Percentiles rank a stretch among this genome's conserved stretches.
Conservation (phyloP, 53 echinoderm and acorn worm genomes). For the Echinarachnius parma region DNA sequence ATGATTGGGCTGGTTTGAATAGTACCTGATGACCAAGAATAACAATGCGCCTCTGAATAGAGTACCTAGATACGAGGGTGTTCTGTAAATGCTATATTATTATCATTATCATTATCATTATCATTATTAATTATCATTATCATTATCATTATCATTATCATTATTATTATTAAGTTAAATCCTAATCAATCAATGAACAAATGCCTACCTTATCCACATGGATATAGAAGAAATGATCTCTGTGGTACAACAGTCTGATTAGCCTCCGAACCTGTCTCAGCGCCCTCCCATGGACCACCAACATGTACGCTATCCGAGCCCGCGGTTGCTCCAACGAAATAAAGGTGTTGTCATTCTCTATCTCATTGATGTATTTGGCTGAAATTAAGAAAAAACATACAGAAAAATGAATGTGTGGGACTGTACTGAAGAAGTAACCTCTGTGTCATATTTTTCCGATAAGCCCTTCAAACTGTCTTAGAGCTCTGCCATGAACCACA, state of each 20-base stretch:
- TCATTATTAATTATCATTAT: too few relatives aligned
- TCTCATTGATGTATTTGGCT: constrained; percentile 56
- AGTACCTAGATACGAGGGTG: too few relatives aligned
- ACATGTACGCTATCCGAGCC: constrained; percentile 76
- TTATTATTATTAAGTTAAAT: too few relatives aligned
- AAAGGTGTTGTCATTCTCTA: constrained; percentile 65
- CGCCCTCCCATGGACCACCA: constrained; percentile 91
- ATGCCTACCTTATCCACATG: constrained; percentile 88
- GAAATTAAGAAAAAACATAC: too few relatives aligned
- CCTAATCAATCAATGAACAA: background rate
- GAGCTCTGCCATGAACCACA: constrained; percentile 86
- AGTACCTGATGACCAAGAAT: too few relatives aligned
- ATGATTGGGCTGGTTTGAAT: too few relatives aligned
- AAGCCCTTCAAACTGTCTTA: constrained; percentile 93
- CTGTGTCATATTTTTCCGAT: too few relatives aligned
- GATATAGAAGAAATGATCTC: constrained; percentile 95
- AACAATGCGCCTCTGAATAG: too few relatives aligned
- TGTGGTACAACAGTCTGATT: constrained; percentile 82
- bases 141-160: background rate
- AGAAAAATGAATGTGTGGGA: too few relatives aligned
- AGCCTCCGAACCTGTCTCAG: constrained; percentile 82
- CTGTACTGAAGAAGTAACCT: too few relatives aligned
- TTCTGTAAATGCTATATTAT: too few relatives aligned
- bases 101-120: too few relatives aligned
- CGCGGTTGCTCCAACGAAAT: constrained; percentile 51